Evolutionary conservation across 2,888 invertebrate species (phyloP).

Genomic region (Empis stercorea): DNA sequence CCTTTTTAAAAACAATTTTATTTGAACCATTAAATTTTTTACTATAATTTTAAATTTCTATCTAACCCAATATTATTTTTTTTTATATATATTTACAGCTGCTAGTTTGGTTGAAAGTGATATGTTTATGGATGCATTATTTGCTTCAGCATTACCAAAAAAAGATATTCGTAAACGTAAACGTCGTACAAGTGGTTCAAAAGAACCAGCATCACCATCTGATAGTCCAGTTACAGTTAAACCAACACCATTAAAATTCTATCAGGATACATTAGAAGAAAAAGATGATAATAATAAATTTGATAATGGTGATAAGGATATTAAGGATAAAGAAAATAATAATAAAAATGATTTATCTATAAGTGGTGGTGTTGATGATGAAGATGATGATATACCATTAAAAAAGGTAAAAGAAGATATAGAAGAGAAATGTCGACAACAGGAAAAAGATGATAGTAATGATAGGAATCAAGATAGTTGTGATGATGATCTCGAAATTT

Average conservation of each 20-base stretch:
- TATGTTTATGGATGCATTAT: conserved; percentile 85
- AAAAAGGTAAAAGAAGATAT: conserved; percentile 35
- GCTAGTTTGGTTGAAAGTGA: conserved; percentile 66
- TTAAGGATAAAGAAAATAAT: conserved; percentile 33
- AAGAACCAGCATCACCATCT: conserved; percentile 34
- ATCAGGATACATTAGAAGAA: conserved; percentile 76
- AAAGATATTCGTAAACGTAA: conserved; percentile 68
- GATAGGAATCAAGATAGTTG: conserved; percentile 17
- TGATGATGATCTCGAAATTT: conserved; percentile 19
- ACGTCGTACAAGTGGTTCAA: conserved; percentile 52
- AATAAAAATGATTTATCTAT: conserved; percentile 21
- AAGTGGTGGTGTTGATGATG: conserved; percentile 32
- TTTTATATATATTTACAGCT: conserved; percentile 4
- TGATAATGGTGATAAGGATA: conserved; percentile 26
- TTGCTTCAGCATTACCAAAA: conserved; percentile 58
- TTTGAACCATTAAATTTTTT: no score
- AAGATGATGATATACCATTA: conserved; percentile 33
- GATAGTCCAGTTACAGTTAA: conserved; percentile 38
- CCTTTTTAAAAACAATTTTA: no score
- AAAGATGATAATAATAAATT: conserved; percentile 27
- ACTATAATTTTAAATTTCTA: no score
- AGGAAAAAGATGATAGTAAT: conserved; percentile 18
- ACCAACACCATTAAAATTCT: conserved; percentile 61
- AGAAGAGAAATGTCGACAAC: conserved; percentile 26
- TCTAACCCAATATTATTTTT: no score